Conservation (phyloP, 2,888 invertebrate genomes). For the Caenorhabditis sp. region DNA sequence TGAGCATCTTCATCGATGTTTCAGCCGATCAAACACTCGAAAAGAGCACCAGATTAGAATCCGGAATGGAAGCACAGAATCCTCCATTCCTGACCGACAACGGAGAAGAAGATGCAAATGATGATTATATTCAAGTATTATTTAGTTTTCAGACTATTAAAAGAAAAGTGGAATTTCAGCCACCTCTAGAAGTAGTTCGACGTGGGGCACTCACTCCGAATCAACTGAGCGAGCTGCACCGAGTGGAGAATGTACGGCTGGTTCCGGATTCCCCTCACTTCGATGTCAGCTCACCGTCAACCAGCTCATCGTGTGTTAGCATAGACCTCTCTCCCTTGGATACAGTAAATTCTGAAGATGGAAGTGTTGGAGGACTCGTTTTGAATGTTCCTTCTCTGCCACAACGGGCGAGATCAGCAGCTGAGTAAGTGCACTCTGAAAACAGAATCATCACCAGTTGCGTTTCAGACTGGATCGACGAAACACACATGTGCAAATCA, state of each 20-base stretch:
- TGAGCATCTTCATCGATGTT: slow-evolving; percentile 41
- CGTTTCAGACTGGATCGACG: slow-evolving; percentile 19
- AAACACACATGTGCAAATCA: slow-evolving; percentile 49
- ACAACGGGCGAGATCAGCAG: slow-evolving; percentile 27
- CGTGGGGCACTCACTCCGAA: slow-evolving; percentile 52
- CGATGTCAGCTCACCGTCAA: slow-evolving; percentile 46
- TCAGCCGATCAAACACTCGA: neutral
- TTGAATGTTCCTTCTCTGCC: slow-evolving; percentile 43
- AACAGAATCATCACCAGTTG: neutral
- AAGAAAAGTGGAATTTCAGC: slow-evolving; percentile 18
- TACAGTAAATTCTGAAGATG: slow-evolving; percentile 35
- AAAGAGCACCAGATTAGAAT: slow-evolving; percentile 23
- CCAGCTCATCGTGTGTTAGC: slow-evolving; percentile 59
- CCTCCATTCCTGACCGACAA: slow-evolving; percentile 38
- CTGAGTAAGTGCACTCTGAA: slow-evolving; percentile 25
- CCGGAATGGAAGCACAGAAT: slow-evolving; percentile 41
- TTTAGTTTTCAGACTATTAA: neutral
- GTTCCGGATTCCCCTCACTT: slow-evolving; percentile 41
- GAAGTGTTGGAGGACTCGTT: slow-evolving; percentile 43
- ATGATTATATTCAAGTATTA: slow-evolving; percentile 57
- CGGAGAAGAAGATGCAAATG: slow-evolving; percentile 57
- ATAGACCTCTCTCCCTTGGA: slow-evolving; percentile 47
- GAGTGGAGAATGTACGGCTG: slow-evolving; percentile 19
- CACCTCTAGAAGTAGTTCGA: slow-evolving; percentile 60
- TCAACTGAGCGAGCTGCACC: slow-evolving; percentile 6